A percentile compares a stretch with the other conserved stretches of the same genome.
These are phyloP conservation scores for Beris chalybata DNA, from an alignment of 2,888 invertebrate genomes.

Conservation along the genomic window DNA sequence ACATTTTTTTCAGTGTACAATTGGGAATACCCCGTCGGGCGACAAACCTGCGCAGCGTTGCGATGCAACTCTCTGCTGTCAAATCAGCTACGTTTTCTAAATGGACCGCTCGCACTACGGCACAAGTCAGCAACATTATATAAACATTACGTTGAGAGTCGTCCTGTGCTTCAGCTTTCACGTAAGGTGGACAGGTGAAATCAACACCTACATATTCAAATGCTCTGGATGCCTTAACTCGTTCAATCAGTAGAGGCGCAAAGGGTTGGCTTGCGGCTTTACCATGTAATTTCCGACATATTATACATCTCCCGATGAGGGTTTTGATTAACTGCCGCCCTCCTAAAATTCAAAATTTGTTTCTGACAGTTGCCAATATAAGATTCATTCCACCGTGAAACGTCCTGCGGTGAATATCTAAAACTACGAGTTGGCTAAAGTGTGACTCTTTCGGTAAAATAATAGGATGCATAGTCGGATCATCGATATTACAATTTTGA, in stretches of 20 bases:
- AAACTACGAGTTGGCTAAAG: not conserved
- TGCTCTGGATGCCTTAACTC: slow-evolving; percentile 17
- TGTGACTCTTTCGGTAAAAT: not conserved
- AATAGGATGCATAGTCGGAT: not conserved
- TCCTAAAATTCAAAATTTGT: slow-evolving; percentile 10
- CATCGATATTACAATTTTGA: too few relatives aligned
- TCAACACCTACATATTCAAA: slow-evolving; percentile 21
- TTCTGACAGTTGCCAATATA: not conserved
- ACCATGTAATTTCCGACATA: slow-evolving; percentile 26
- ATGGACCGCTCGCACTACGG: slow-evolving; percentile 21
- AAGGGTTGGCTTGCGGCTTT: slow-evolving; percentile 20
- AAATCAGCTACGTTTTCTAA: slow-evolving; percentile 17
- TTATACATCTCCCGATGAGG: slow-evolving; percentile 27
- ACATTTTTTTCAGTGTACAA: too few relatives aligned
- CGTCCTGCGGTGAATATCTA: not conserved
- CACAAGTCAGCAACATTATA: slow-evolving; percentile 20
- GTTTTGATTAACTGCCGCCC: slow-evolving; percentile 23
- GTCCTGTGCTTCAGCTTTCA: not conserved
- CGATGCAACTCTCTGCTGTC: slow-evolving; percentile 19
- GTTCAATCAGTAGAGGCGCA: slow-evolving; percentile 27
- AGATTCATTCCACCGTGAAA: not conserved
- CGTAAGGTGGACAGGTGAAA: slow-evolving; percentile 22
- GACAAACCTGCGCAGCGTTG: slow-evolving; percentile 26
- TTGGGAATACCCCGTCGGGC: slow-evolving; percentile 25
- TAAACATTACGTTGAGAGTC: slow-evolving; percentile 7